Evolutionary conservation across 2,888 invertebrate genomes (phyloP).

Genomic region (Clitarchus hookeri): DNA sequence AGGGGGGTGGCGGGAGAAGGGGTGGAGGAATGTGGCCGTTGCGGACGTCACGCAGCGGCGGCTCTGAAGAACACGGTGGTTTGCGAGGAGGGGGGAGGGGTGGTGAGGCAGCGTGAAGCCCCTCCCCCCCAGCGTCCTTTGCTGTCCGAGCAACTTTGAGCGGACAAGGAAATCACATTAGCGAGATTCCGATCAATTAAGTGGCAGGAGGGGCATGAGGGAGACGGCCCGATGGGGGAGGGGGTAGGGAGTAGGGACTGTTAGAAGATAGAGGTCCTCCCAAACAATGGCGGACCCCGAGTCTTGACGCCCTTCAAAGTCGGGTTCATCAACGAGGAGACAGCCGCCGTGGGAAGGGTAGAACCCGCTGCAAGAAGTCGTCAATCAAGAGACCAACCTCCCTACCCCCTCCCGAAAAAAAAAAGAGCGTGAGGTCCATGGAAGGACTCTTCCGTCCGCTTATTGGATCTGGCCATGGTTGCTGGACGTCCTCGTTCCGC

Average conservation of each 20-base stretch:
- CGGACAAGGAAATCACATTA: slow-evolving; percentile 10
- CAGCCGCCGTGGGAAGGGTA: too few relatives aligned
- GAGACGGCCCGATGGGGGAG: background rate
- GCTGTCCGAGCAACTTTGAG: background rate
- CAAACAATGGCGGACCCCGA: background rate
- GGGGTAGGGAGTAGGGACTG: too few relatives aligned
- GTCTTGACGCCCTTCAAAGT: too few relatives aligned
- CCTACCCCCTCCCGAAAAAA: too few relatives aligned
- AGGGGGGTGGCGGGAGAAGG: background rate
- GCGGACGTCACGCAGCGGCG: background rate
- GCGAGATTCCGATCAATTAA: slow-evolving; percentile 11
- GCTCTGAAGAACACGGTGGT: background rate
- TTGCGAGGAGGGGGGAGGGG: too few relatives aligned
- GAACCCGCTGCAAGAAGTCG: too few relatives aligned
- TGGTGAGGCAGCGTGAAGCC: background rate
- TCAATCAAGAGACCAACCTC: too few relatives aligned
- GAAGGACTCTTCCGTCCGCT: too few relatives aligned
- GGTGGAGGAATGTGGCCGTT: background rate
- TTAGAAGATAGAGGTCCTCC: background rate
- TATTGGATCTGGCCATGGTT: too few relatives aligned
- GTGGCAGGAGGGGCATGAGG: background rate
- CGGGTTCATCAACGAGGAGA: too few relatives aligned
- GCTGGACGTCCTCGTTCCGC: too few relatives aligned
- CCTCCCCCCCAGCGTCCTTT: background rate
- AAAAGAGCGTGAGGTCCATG: too few relatives aligned